phyloP scores from a whole-genome alignment of 2,888 invertebrate genomes.

The Cacoxenus indagator region DNA sequence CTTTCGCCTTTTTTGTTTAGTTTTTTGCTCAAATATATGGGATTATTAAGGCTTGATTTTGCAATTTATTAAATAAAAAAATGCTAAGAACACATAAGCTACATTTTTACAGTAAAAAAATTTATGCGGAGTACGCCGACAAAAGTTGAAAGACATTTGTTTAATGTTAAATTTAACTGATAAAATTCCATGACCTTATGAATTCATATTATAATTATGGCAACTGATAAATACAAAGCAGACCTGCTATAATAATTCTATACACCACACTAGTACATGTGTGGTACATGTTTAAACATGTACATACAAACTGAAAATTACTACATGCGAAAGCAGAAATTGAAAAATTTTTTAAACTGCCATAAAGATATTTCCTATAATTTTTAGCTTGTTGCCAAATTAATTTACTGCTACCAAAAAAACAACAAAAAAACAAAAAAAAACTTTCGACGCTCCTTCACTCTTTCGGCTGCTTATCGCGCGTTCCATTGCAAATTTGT shows the following conservation, averaged over 20 bases:
- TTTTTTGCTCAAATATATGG: constrained; percentile 14
- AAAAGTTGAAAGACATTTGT: too few species aligned
- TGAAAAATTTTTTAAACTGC: neutral
- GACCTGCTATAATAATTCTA: neutral
- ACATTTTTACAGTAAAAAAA: too few species aligned
- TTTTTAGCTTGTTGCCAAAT: constrained; percentile 35
- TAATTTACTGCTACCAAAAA: constrained; percentile 48
- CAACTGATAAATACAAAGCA: too few species aligned
- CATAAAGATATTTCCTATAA: constrained; percentile 1
- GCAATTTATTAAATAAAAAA: constrained; percentile 46
- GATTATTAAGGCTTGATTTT: constrained; percentile 62
- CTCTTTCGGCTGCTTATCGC: constrained; percentile 19
- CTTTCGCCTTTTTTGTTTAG: neutral
- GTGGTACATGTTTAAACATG: neutral
- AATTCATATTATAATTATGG: too few species aligned
- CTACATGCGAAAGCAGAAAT: too few species aligned
- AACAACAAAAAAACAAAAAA: constrained; percentile 24
- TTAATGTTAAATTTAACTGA: too few species aligned
- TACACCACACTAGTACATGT: neutral
- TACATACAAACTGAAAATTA: neutral
- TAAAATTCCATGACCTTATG: too few species aligned
- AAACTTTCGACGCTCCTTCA: neutral
- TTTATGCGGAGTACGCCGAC: neutral
- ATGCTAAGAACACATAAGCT: neutral
- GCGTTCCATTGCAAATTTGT: constrained; percentile 40